Evolutionary conservation across 2,113 vertebrate genomes (phyloP), one percentile per base, ranked within the genome.

Genomic region (Austrofundulus limnaeus): DNA sequence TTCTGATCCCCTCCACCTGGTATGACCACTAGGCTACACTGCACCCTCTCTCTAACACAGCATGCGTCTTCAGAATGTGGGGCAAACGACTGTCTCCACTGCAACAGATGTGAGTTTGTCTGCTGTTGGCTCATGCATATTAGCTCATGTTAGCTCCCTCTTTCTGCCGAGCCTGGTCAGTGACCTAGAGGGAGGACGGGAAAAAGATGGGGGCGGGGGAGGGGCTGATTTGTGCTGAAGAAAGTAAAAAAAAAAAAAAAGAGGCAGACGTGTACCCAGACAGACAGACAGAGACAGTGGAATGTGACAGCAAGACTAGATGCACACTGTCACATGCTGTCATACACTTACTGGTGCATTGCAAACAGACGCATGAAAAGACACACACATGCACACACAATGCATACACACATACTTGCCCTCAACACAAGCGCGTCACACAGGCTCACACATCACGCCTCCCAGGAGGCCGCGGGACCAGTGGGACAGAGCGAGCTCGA

Each of bases 21-120:
- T 78, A 48, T 86, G 84, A 81, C 90, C 91, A 88, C 90, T 89
- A 90, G 90, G 87, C 86, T 90, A 87, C 91, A 91, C 90, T 92
- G 89, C 89, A 62, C 88, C 81, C 86, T 82, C 75, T 82, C 73
- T 78, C 56, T 80, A 54, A 69, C 63, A 61, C 69, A 50, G 17
- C 43, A 38, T 21, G 31, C 69, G 70, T 84, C 77, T 75, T 61
- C 54, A 70, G 75, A 78, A 88, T 85, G 49, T 78, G 68, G 81
- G 76, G 64, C 84, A 87, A 88, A 82, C 46, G 76, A 83, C 84
- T 82, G 79, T 66, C 74, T 77, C 62, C 77, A 75, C 81, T 65
- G 87, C 85, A 88, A 91, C 85, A 90, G 85, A 89, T 89, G 87
- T 85, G 85, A 69, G 73, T 69, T 82, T 79, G 82, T 88, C 84